Evolutionary conservation across 2,888 invertebrate genomes (phyloP), one percentile per base, ranked within the genome.

Genomic region (Maniola hyperantus): DNA sequence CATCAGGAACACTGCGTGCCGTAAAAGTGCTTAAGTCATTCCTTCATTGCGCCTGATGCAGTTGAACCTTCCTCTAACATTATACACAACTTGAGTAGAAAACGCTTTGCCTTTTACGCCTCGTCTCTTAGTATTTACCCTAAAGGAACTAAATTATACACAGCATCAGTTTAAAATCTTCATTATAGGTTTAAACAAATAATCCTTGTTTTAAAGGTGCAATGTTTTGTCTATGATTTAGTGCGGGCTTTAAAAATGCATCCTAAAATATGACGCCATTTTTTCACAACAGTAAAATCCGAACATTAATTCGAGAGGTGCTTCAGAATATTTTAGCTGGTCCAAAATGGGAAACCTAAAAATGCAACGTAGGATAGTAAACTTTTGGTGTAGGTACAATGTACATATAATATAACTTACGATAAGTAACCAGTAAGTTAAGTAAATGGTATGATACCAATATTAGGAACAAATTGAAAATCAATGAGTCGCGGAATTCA

Each of bases 401-500:
- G 42, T 42, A 6, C 42, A 42, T n/a, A n/a, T n/a, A n/a, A n/a
- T 26, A 26, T 26, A 26, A 26, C 26, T 26, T 26, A 42, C 0
- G 7, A 34, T 34, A 7, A 34, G 34, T 34, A 6, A 34, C 34
- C 0, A 6, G 7, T 34, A 34, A 34, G 34, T 34, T 5, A 34
- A 7, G 34, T 34, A 7, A 34, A 34, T 34, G 34, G 87, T 79
- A 85, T 81, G 85, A 87, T 7, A 83, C 84, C 20, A 20, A 83
- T 84, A 85, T 85, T 82, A n/a, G n/a, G n/a, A n/a, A 89, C 90
- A 91, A 91, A 93, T 93, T 93, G 93, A 93, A 92, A 92, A 90
- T 93, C 93, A 93, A 94, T 93, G 93, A 93, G 93, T 93, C 93
- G 92, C 93, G 92, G 93, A 94, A 94, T 94, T 93, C 94, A 94